Evolutionary conservation across 1,140 invertebrate species (phyloP).

Genomic region (Bombus confusus): DNA sequence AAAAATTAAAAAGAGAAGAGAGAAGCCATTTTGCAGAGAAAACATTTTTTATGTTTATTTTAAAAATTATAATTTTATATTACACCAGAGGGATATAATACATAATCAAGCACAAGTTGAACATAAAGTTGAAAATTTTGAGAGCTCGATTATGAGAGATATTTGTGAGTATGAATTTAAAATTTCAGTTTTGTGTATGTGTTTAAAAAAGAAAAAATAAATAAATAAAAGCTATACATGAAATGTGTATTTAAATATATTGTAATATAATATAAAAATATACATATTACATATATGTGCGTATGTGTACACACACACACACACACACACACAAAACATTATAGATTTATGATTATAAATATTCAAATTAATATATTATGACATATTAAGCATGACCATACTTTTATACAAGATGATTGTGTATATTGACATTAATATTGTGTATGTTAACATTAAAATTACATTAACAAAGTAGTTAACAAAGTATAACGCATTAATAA

Average conservation of each 20-base stretch:
- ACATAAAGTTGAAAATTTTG: neutral
- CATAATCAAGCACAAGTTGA: neutral
- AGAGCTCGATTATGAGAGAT: neutral
- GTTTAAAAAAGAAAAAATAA: neutral
- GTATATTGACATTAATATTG: neutral
- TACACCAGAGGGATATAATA: neutral
- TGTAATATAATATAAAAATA: neutral
- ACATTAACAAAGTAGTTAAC: neutral
- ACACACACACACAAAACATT: neutral
- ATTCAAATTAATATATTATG: neutral
- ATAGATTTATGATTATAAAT: neutral
- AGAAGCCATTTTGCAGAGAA: too few relatives aligned
- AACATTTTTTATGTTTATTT: neutral
- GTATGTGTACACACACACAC: neutral
- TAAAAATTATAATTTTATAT: neutral
- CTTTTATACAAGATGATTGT: neutral
- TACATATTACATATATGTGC: neutral
- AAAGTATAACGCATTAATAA: neutral
- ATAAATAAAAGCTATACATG: neutral
- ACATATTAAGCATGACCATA: neutral
- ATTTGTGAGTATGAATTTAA: constrained; percentile 1
- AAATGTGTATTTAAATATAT: neutral
- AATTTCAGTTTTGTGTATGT: neutral
- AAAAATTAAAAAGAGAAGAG: neutral
- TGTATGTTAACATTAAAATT: neutral